Base-by-base conservation (phyloP, 2,113 vertebrate genomes). In the Saimiri boliviensis region DNA sequence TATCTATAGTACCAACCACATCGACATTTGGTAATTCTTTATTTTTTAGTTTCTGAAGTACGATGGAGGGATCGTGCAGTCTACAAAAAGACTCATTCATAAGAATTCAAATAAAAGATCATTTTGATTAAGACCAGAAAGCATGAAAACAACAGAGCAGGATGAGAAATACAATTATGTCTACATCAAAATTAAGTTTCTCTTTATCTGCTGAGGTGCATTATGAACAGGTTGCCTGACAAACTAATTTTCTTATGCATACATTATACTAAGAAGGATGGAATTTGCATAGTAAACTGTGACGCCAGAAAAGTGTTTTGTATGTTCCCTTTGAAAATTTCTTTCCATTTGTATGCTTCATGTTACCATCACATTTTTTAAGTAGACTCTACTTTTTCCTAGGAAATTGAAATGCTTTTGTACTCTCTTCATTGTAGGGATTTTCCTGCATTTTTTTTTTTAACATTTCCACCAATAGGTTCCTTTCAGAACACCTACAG, bases 401-500 rank as follows among this genome's bases (percentile, higher is more conserved):
- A 88, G 84, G 83, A 96, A 96, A 93, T 92, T 79, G 66, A 92
- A 94, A 71, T 92, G 21, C 74, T 86, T 96, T 92, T 90, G 27
- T 90, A 52, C 47, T 95, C 32, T 93, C 79, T 92, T 96, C 66
- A 87, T 86, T 86, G 79, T 58, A 95, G 32, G 58, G 47, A 87
- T 93, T 97, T 97, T 73, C 35, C 80, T 94, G 58, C 23, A 96
- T 14, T 83, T 82, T 40, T 82, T 37, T n/a, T 47, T 79, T 76
- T 79, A 17, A 21, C 58, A 90, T 85, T 96, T 92, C 89, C n/a
- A 92, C 95, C 95, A 95, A 35, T 71, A 37, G 40, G 37, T n/a
- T 87, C 54, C 60, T 97, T 97, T 97, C 80, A 93, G 95, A 98
- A 97, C 60, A 94, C 97, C 94, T 96, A 97, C 84, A 45, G 66